Base-by-base conservation (phyloP, 2,797 vertebrate species). In the Halcyon leucocephala region DNA sequence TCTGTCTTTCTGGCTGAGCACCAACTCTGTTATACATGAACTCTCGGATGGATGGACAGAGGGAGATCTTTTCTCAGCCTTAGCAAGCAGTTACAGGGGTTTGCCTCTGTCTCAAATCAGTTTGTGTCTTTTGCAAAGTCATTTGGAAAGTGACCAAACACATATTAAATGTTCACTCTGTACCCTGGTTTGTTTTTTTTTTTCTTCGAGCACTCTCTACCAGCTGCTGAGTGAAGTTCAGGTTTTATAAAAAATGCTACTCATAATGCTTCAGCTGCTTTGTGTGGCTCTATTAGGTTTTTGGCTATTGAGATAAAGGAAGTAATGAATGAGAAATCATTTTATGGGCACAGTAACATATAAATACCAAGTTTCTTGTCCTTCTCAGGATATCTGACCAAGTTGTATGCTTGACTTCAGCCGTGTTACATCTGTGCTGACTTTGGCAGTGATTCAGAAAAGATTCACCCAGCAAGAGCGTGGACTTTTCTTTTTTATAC, bases 1-100 rank as follows among this genome's bases (percentile, higher is more conserved):
- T 90, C 8, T n/a, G 25, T 79, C 51, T 69, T 94, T 82, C 57
- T 82, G 52, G 2, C 39, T 81, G 80, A 7, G 8, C 78, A 42
- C 8, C 9, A 41, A 0, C 11, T 69, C 20, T 7, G 3, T 82
- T 90, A 8, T 10, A 16, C 1, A 0, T 51, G 51, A 35, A 51
- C 16, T 88, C 52, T n/a, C 71, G 12, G 64, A 44, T 78, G 12
- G 64, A 48, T 71, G 31, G 28, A 28, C 49, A 31, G 80, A 91
- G 21, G n/a, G 61, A 76, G 16, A 14, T 46, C 19, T 82, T 69
- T 83, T 54, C 66, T 79, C 29, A 65, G 25, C 44, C 22, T 67
- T 69, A 31, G 52, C 26, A 52, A 52, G 26, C 51, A 29, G 5
- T 69, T 90, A 6, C 31, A 51, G n/a, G 21, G 18, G 20, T 55